Conservation (phyloP, 2,797 vertebrate species). For the Pantherophis alleghaniensis region DNA sequence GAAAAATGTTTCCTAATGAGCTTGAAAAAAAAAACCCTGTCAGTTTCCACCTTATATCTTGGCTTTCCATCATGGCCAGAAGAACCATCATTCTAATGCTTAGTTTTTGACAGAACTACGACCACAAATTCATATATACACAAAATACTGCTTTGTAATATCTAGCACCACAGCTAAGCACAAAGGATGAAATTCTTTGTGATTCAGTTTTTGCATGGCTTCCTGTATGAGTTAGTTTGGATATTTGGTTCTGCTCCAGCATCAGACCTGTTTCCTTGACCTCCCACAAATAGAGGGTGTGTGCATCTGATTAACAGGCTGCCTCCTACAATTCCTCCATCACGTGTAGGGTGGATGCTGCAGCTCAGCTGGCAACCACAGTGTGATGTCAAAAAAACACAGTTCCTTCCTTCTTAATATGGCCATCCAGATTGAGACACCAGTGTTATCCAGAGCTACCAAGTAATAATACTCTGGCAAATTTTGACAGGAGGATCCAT, state of each 20-base stretch:
- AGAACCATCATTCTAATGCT: background rate
- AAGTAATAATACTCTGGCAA: background rate
- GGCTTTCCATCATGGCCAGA: background rate
- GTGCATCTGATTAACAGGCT: background rate
- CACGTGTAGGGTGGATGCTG: slow-evolving; percentile 10
- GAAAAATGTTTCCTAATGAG: background rate
- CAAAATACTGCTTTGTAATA: background rate
- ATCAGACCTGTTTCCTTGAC: background rate
- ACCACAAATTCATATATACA: background rate
- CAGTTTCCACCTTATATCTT: background rate
- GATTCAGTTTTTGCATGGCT: background rate
- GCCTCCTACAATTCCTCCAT: slow-evolving; percentile 10
- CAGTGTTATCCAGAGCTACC: background rate
- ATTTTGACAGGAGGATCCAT: background rate
- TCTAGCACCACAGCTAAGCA: background rate
- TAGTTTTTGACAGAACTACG: background rate
- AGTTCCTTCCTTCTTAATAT: background rate
- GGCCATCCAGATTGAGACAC: slow-evolving; percentile 9
- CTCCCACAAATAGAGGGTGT: background rate
- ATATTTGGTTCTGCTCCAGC: background rate
- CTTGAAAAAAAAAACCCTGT: background rate
- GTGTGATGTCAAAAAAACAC: slow-evolving; percentile 1
- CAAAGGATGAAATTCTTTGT: background rate
- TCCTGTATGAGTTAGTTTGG: background rate
- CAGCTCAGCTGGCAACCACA: slow-evolving; percentile 21